Conservation (phyloP, 1,140 invertebrate species). For the Caenorhabditis inopinata region DNA sequence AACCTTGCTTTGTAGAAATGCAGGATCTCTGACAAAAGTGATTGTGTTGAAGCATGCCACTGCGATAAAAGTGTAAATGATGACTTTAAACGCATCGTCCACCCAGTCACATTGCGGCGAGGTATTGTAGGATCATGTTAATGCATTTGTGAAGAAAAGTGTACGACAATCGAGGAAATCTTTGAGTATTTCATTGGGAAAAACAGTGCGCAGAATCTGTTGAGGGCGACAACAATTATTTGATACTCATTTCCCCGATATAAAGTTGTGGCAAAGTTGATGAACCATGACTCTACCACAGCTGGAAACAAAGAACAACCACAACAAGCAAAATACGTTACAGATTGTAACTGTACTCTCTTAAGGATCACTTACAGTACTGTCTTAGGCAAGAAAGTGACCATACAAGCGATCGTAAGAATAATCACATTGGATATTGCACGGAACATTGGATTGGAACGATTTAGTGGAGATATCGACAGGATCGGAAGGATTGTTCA, state of each 20-base stretch:
- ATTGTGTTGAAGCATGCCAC: background rate
- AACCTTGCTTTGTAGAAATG: background rate
- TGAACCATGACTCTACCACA: background rate
- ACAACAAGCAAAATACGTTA: background rate
- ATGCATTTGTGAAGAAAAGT: too few species aligned
- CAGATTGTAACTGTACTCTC: too few species aligned
- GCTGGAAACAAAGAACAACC: background rate
- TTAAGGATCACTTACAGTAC: too few species aligned
- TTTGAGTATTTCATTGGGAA: background rate
- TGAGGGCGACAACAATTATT: background rate
- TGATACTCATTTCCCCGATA: constrained; percentile 19
- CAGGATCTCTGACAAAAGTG: background rate
- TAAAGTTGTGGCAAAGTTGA: background rate
- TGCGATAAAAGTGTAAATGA: background rate
- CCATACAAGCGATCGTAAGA: too few species aligned
- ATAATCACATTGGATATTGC: too few species aligned
- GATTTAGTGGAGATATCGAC: too few species aligned
- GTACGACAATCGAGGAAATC: background rate
- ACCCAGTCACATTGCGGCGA: background rate
- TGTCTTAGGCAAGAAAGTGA: too few species aligned
- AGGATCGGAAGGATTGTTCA: too few species aligned
- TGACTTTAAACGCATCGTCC: background rate
- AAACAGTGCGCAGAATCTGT: background rate
- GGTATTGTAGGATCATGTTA: background rate
- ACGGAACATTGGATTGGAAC: too few species aligned